Percentiles rank a stretch among this genome's conserved stretches.
Conservation (phyloP, 2,888 invertebrate genomes). For the Pollenia labialis region DNA sequence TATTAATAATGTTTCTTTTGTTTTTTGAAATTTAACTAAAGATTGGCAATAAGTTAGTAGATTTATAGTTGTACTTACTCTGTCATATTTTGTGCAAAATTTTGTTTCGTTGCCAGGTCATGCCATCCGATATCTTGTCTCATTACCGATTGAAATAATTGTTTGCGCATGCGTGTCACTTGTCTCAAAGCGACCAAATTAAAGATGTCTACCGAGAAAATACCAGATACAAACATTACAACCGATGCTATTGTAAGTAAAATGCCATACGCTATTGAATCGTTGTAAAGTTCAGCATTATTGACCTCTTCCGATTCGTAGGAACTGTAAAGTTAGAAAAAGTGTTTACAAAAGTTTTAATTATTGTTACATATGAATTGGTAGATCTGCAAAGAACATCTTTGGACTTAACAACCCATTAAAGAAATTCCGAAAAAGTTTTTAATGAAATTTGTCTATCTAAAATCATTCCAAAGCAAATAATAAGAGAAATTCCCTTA, state of each 20-base stretch:
- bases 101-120: slow-evolving; percentile 88
- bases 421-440: too few relatives aligned
- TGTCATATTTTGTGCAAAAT: slow-evolving; percentile 90
- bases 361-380: too few relatives aligned
- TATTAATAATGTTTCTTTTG: too few relatives aligned
- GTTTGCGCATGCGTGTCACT: slow-evolving; percentile 87
- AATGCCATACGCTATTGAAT: slow-evolving; percentile 88
- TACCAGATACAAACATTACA: slow-evolving; percentile 87
- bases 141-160: slow-evolving; percentile 87
- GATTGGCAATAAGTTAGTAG: neutral
- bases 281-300: slow-evolving; percentile 87
- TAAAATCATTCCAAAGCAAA: too few relatives aligned
- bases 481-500: too few relatives aligned
- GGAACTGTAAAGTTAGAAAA: slow-evolving; percentile 78
- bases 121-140: slow-evolving; percentile 91
- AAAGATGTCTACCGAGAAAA: slow-evolving; percentile 88
- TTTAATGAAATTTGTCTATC: too few relatives aligned
- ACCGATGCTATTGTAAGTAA: slow-evolving; percentile 86
- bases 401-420: too few relatives aligned
- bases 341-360: too few relatives aligned
- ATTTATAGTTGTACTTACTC: slow-evolving; percentile 86
- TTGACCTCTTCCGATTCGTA: slow-evolving; percentile 86
- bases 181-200: slow-evolving; percentile 88
- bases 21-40: too few relatives aligned
- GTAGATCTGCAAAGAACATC: too few relatives aligned